Conservation (phyloP, 2,113 vertebrate species). For the Elgaria multicarinata region DNA sequence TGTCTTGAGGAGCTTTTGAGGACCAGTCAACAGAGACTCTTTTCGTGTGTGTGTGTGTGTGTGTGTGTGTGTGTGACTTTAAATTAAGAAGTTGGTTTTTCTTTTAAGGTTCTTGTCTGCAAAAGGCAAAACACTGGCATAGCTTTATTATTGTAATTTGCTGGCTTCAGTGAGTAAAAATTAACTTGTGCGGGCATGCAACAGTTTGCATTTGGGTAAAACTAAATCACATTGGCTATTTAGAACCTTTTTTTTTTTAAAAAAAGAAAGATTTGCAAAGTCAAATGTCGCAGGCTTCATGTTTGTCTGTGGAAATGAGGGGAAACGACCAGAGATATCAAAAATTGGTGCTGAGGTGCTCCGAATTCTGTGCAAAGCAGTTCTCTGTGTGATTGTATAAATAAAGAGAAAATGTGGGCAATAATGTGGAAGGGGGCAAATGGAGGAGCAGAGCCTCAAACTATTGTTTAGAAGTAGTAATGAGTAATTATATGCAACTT, state of each 20-base stretch:
- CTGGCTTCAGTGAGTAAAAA: background rate
- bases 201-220: slow-evolving; percentile 6
- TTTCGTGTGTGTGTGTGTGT: background rate
- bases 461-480: too few species aligned
- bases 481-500: background rate
- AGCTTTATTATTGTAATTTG: slow-evolving; percentile 26
- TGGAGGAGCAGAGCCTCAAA: background rate
- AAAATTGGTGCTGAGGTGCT: background rate
- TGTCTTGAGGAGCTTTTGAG: background rate
- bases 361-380: background rate
- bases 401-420: background rate
- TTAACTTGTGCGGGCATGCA: background rate
- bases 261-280: background rate
- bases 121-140: background rate
- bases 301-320: background rate
- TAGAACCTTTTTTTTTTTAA: background rate
- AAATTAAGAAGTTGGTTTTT: background rate
- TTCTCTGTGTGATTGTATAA: background rate
- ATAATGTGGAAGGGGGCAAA: background rate
- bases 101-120: background rate
- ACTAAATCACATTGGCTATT: background rate
- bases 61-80: background rate
- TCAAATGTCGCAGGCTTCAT: background rate
- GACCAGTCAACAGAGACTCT: background rate
- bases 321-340: too few species aligned